Conservation (phyloP, 2,797 vertebrate species). For the Fistularia commersonii region DNA sequence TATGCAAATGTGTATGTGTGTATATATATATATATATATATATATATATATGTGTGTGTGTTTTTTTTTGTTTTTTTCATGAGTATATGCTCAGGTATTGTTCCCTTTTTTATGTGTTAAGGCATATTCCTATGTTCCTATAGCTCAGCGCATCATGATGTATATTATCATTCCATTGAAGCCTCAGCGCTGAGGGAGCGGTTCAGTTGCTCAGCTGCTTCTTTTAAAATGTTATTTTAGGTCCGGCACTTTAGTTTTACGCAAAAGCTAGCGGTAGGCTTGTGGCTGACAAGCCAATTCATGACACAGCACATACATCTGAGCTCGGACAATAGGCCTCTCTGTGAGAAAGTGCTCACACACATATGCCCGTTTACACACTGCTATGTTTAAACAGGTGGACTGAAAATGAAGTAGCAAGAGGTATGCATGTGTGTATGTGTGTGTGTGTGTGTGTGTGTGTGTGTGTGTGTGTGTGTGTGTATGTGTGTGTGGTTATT, state of each 20-base stretch:
- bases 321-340: conserved; percentile 56
- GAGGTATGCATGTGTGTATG: conserved; percentile 27
- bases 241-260: conserved; percentile 49
- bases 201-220: conserved; percentile 44
- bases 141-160: no score
- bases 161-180: conserved; percentile 8
- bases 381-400: conserved; percentile 73
- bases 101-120: no score
- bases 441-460: conserved; percentile 11
- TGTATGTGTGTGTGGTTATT: conserved; percentile 46
- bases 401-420: conserved; percentile 55
- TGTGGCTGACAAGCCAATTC: conserved; percentile 52
- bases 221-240: conserved; percentile 61
- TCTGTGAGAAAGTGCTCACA: conserved; percentile 49
- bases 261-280: conserved; percentile 63
- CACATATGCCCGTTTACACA: conserved; percentile 43
- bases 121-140: no score
- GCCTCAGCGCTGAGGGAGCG: conserved; percentile 22
- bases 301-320: conserved; percentile 65
- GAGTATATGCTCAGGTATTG: no score
- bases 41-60: no score
- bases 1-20: no score
- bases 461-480: conserved; percentile 25
- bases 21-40: no score
- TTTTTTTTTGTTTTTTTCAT: no score